These are phyloP conservation scores for Andrena marginata DNA, from an alignment of 2,888 invertebrate species.

Conservation along the genomic window DNA sequence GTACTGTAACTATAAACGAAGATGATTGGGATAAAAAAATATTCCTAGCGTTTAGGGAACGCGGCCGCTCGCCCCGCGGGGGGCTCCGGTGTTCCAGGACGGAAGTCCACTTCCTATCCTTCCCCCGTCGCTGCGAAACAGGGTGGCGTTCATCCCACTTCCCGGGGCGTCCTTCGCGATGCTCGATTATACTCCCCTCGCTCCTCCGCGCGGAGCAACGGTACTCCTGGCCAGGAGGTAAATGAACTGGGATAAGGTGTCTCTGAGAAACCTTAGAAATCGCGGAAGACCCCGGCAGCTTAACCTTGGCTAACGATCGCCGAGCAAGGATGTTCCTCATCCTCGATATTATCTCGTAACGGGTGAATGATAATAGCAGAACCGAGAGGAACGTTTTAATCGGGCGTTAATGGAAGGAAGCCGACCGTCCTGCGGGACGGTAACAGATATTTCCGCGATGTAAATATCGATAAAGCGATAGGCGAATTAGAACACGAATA, in stretches of 20 bases:
- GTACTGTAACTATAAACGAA: slow-evolving; percentile 20
- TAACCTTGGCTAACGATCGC: slow-evolving; percentile 54
- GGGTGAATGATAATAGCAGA: background rate
- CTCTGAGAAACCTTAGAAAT: slow-evolving; percentile 61
- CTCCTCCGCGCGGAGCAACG: slow-evolving; percentile 30
- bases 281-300: slow-evolving; percentile 34
- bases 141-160: slow-evolving; percentile 36
- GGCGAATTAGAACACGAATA: too few relatives aligned
- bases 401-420: background rate
- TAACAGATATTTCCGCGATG: too few relatives aligned
- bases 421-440: too few relatives aligned
- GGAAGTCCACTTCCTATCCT: slow-evolving; percentile 6
- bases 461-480: too few relatives aligned
- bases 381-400: background rate
- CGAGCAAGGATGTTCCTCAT: slow-evolving; percentile 27
- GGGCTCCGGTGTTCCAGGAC: slow-evolving; percentile 19
- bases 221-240: slow-evolving; percentile 58
- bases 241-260: slow-evolving; percentile 63
- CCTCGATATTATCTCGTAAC: slow-evolving; percentile 2
- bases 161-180: slow-evolving; percentile 44
- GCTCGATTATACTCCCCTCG: slow-evolving; percentile 49
- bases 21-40: slow-evolving; percentile 55
- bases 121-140: background rate
- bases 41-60: slow-evolving; percentile 48
- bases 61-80: slow-evolving; percentile 6